phyloP scores from a whole-genome alignment of 2,113 vertebrate species.

The Clinocottus analis region DNA sequence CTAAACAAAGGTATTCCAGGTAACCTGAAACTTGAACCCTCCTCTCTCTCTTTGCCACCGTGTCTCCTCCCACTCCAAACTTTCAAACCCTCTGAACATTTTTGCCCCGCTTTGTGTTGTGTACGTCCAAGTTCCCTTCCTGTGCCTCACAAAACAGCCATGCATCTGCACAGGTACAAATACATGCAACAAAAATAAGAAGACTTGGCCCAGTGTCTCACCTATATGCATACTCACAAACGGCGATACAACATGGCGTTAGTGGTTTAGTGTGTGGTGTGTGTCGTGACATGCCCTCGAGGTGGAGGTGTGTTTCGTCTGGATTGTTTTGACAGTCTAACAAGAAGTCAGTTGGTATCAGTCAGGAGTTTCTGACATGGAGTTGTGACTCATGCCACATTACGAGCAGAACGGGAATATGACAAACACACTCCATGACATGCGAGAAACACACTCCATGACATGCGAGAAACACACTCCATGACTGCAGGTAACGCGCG shows the following conservation, averaged over 20 bases:
- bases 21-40: slow-evolving; percentile 67
- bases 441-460: background rate
- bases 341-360: slow-evolving; percentile 20
- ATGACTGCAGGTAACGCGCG: background rate
- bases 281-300: background rate
- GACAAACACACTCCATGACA: background rate
- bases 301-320: slow-evolving; percentile 40
- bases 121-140: no score
- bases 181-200: no score
- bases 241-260: background rate
- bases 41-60: slow-evolving; percentile 20
- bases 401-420: background rate
- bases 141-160: slow-evolving; percentile 5
- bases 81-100: slow-evolving; percentile 9
- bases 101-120: background rate
- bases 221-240: background rate
- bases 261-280: background rate
- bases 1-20: slow-evolving; percentile 55
- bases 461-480: background rate
- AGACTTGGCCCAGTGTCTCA: no score
- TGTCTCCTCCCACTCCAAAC: slow-evolving; percentile 57
- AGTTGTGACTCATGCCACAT: slow-evolving; percentile 35
- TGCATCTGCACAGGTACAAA: slow-evolving; percentile 7
- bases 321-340: slow-evolving; percentile 50
- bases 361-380: slow-evolving; percentile 7